A percentile compares a stretch with the other conserved stretches of the same genome.
phyloP scores from a whole-genome alignment of 2,888 invertebrate genomes.

The Coremacera marginata region DNA sequence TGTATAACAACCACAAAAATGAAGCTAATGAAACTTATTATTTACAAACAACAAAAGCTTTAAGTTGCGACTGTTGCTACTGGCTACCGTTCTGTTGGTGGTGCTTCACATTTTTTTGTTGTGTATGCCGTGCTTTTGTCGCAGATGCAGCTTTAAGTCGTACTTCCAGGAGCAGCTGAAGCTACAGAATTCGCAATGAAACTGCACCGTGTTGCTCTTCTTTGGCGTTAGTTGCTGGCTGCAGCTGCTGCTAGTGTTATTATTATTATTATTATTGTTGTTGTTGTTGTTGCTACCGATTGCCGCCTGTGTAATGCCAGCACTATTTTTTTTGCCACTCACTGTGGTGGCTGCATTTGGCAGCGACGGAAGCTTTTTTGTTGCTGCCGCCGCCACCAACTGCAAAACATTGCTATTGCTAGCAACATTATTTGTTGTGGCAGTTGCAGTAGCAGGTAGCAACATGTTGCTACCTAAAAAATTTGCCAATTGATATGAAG shows the following conservation, averaged over 20 bases:
- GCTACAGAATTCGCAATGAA: constrained; percentile 67
- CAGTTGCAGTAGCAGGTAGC: constrained; percentile 51
- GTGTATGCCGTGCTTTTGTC: constrained; percentile 69
- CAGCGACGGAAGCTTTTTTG: constrained; percentile 9
- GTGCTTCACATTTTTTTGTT: constrained; percentile 66
- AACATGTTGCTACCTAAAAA: constrained; percentile 63
- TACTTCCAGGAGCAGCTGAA: constrained; percentile 69
- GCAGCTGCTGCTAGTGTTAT: constrained; percentile 33
- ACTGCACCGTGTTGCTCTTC: constrained; percentile 61
- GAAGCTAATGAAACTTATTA: not conserved
- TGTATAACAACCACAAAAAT: too few relatives aligned
- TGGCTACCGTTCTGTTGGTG: not conserved
- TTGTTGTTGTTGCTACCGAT: not conserved
- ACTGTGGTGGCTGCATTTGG: constrained; percentile 23
- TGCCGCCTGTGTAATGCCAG: not conserved
- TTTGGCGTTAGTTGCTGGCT: constrained; percentile 46
- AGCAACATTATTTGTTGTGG: constrained; percentile 24
- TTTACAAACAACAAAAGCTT: not conserved
- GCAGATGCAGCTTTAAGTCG: constrained; percentile 68
- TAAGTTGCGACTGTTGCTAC: not conserved
- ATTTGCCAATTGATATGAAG: constrained; percentile 66
- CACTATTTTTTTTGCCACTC: not conserved
- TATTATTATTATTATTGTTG: constrained; percentile 20
- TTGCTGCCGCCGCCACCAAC: constrained; percentile 28
- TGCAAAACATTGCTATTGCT: not conserved